Evolutionary conservation across 2,888 invertebrate genomes (phyloP), one percentile per base, ranked within the genome.

Genomic region (Agrochola litura): DNA sequence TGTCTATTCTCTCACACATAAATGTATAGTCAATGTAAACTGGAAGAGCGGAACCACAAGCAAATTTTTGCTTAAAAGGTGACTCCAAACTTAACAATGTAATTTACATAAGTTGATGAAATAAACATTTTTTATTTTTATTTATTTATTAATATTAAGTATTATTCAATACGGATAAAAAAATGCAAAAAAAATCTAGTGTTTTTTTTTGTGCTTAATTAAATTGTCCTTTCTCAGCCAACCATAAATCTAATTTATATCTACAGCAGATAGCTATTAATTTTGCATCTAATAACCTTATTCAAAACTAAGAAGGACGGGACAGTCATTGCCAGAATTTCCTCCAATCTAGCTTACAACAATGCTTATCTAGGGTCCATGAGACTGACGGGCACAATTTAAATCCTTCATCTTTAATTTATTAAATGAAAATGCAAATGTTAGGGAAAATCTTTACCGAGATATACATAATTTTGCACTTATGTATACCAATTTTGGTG

Each of bases 381-480:
- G 60, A 65, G 30, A 67, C 69, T 67, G 82, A 43, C 73, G 56
- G 69, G 72, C 6, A 69, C 67, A 71, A 71, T 73, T 73, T 68
- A 66, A 76, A 25, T 73, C 73, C 71, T 56, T 43, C 30, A 43
- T 56, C 41, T 30, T 58, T 81, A 80, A 86, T 80, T 76, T 82
- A 78, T 81, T 81, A 71, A 87, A 83, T 84, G 73, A 73, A 84
- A 80, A 83, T 87, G 77, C 73, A 85, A 82, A 81, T 82, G 2
- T 72, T 49, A 77, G 60, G 65, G 73, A 66, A 58, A 81, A 67
- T 70, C 52, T 83, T 63, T 49, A 64, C 52, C 14, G 41, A 64
- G 70, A 49, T 74, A 74, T 67, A 64, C 75, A 71, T 81, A 81
- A 75, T 60, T 81, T 81, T 68, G 43, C n/a, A 74, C 9, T 52